Evolutionary conservation across 2,113 vertebrate genomes (phyloP).

Genomic region (Bambusicola thoracicus): DNA sequence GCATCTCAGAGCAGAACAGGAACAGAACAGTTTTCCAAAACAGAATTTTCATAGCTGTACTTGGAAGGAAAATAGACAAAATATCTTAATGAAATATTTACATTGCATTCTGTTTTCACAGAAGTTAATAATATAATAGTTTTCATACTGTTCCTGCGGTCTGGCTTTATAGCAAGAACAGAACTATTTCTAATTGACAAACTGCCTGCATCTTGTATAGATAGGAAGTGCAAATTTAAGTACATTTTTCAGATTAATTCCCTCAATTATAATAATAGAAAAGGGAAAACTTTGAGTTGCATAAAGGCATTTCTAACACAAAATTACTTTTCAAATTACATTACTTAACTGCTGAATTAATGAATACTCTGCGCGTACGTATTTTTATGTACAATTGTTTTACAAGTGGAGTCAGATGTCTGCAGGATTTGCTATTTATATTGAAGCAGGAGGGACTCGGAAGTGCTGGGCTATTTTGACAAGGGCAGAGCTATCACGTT

Average conservation of each 20-base stretch:
- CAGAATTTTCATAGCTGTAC: neutral
- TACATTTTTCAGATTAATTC: neutral
- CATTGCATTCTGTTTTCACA: neutral
- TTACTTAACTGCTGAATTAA: neutral
- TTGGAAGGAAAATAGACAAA: neutral
- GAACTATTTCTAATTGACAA: neutral
- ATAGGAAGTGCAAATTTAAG: too few relatives aligned
- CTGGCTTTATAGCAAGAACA: neutral
- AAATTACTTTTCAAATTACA: neutral
- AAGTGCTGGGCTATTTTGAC: neutral
- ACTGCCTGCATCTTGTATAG: neutral
- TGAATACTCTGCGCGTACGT: neutral
- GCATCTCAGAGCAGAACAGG: neutral
- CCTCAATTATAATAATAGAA: neutral
- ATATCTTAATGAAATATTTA: neutral
- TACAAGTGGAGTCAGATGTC: neutral
- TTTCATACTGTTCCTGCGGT: neutral
- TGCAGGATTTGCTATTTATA: conserved; percentile 20
- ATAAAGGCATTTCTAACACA: neutral
- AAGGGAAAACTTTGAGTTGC: neutral
- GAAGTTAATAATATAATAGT: neutral
- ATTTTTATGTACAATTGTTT: neutral
- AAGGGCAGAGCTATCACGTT: neutral
- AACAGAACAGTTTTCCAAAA: neutral
- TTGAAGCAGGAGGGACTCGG: neutral